A percentile compares a stretch with the other conserved stretches of the same genome.
Conservation (phyloP, 2,113 vertebrate genomes). For the Mobula hypostoma region DNA sequence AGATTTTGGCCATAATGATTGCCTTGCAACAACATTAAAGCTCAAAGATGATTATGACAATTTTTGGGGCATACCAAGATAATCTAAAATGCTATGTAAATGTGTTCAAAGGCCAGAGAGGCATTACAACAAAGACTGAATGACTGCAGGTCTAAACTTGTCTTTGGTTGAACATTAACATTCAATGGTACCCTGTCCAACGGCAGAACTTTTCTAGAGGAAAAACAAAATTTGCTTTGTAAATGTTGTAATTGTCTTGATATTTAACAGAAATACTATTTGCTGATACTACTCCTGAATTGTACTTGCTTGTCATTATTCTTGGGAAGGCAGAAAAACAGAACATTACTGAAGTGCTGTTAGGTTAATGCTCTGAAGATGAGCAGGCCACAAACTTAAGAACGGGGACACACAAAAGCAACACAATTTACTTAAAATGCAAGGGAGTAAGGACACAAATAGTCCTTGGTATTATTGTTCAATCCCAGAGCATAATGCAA, state of each 20-base stretch:
- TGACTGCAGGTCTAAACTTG: background rate
- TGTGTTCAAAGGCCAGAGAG: background rate
- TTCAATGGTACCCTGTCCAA: background rate
- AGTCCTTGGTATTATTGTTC: background rate
- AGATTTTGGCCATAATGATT: background rate
- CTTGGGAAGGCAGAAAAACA: background rate
- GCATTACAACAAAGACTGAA: background rate
- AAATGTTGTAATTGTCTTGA: background rate
- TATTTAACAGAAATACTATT: background rate
- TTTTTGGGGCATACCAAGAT: background rate
- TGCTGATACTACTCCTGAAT: background rate
- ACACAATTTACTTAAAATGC: background rate
- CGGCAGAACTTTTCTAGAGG: background rate
- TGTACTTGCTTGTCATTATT: background rate
- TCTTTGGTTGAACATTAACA: background rate
- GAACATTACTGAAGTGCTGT: background rate
- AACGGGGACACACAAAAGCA: background rate
- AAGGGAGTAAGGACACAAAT: background rate
- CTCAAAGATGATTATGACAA: background rate
- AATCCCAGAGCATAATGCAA: background rate
- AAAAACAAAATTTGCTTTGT: background rate
- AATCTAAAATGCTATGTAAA: background rate
- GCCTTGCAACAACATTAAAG: background rate
- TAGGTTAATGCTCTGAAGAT: background rate
- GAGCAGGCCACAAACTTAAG: background rate